Evolutionary conservation across 2,888 invertebrate species (phyloP), one percentile per base, ranked within the genome.

Genomic region (Gnatocerus cornutus): DNA sequence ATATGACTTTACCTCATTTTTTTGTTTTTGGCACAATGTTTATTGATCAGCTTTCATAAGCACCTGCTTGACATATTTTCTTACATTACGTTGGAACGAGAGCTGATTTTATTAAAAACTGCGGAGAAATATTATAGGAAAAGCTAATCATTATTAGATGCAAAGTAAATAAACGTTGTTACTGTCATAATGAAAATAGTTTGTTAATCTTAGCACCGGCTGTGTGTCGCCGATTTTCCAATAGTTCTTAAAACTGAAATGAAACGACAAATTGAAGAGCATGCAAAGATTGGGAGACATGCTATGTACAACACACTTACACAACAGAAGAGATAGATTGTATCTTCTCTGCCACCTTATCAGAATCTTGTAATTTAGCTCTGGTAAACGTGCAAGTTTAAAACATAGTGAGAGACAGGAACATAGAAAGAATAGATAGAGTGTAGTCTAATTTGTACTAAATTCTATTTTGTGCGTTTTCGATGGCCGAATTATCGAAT

Each of bases 261-360:
- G 21, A 50, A 50, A 50, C 14, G 5, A 46, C 46, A 27, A 10
- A 21, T 14, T 27, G 10, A 27, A 27, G 16, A 45, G 6, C 59
- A 59, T 59, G 62, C 62, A 62, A 52, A 50, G 39, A 27, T 29
- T 33, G 33, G 46, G 59, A 56, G 45, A 13, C 69, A 69, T 69
- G 69, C 69, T 50, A 46, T 50, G 12, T 62, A 68, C 58, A 71
- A 68, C 63, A 68, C 61, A 78, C 78, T 78, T 77, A 78, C 78
- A 78, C 77, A 72, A 78, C 78, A 63, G 78, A 78, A 63, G 78
- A 76, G 64, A 78, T 76, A 63, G 76, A 74, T 73, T 75, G 75
- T 69, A 78, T 76, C 76, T 78, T 78, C 76, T 78, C 78, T 48
- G 71, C 74, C 69, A 74, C 73, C 75, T 76, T 78, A 74, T 78